Percentiles rank a stretch among this genome's conserved stretches.
phyloP scores from a whole-genome alignment of 2,888 invertebrate genomes.

The Brachypterus glaber region DNA sequence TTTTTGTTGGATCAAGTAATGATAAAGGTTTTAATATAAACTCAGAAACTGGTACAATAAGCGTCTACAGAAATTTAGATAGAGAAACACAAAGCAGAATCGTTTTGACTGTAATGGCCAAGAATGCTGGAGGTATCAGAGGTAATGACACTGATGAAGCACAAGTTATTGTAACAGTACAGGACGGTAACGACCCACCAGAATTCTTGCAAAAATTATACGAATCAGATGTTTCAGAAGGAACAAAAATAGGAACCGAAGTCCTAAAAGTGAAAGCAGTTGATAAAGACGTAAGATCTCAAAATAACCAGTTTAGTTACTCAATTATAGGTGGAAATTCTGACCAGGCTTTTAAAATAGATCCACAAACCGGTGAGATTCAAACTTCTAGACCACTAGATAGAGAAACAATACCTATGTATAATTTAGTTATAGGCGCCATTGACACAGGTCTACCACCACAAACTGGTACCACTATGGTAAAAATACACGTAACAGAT shows the following conservation, averaged over 20 bases:
- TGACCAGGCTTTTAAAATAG: constrained; percentile 78
- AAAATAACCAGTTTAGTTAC: constrained; percentile 86
- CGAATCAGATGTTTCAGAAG: constrained; percentile 73
- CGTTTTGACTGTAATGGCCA: constrained; percentile 84
- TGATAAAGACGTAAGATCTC: constrained; percentile 84
- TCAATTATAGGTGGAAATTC: constrained; percentile 78
- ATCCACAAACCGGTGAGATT: constrained; percentile 76
- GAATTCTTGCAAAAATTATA: constrained; percentile 76
- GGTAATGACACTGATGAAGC: constrained; percentile 95
- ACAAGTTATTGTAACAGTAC: constrained; percentile 84
- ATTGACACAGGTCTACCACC: constrained; percentile 84
- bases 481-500: constrained; percentile 71
- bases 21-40: constrained; percentile 83
- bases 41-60: constrained; percentile 72
- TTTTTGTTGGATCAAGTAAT: constrained; percentile 89
- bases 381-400: constrained; percentile 69
- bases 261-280: constrained; percentile 73
- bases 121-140: constrained; percentile 86
- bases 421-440: constrained; percentile 72
- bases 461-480: constrained; percentile 82
- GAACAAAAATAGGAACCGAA: constrained; percentile 61
- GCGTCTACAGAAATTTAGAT: constrained; percentile 72
- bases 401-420: constrained; percentile 66
- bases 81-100: constrained; percentile 83
- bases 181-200: constrained; percentile 94